Conservation (phyloP, 2,797 vertebrate species). For the Oryzias sinensis region DNA sequence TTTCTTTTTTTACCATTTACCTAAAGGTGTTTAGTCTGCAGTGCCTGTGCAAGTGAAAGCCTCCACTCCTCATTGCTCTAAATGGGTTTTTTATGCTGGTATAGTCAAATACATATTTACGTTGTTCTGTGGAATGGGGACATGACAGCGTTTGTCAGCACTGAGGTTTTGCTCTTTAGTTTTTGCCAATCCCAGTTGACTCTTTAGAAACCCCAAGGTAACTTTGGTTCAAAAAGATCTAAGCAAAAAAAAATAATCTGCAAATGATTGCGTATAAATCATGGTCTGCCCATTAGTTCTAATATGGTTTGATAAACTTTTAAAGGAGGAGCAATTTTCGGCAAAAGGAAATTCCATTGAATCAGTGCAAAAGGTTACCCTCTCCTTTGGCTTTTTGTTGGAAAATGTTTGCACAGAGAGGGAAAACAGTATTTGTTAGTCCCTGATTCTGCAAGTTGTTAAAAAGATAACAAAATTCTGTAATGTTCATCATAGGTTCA, state of each 20-base stretch:
- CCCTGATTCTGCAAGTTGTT: too few relatives aligned
- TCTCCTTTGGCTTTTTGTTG: too few relatives aligned
- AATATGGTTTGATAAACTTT: too few relatives aligned
- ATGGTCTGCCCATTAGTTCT: too few relatives aligned
- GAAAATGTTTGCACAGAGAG: too few relatives aligned
- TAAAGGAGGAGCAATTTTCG: too few relatives aligned
- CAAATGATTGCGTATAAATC: not conserved
- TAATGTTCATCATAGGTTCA: too few relatives aligned
- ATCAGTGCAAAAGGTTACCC: too few relatives aligned
- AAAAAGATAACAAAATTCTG: too few relatives aligned
- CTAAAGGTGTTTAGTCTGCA: conserved; percentile 36
- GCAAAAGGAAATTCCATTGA: too few relatives aligned
- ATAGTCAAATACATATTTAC: conserved; percentile 66
- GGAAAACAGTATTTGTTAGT: too few relatives aligned
- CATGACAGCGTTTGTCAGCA: conserved; percentile 41
- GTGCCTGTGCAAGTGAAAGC: conserved; percentile 31
- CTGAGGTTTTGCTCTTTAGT: conserved; percentile 53
- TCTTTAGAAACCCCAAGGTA: conserved; percentile 61
- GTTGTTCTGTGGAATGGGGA: conserved; percentile 47
- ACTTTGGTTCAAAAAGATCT: conserved; percentile 30
- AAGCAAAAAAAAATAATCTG: conserved; percentile 27
- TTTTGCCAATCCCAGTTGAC: conserved; percentile 66
- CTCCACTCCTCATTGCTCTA: conserved; percentile 29
- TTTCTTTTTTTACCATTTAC: conserved; percentile 47
- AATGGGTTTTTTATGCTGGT: conserved; percentile 45